phyloP scores from a whole-genome alignment of 2,888 invertebrate genomes.

The Galerucella pusilla region DNA sequence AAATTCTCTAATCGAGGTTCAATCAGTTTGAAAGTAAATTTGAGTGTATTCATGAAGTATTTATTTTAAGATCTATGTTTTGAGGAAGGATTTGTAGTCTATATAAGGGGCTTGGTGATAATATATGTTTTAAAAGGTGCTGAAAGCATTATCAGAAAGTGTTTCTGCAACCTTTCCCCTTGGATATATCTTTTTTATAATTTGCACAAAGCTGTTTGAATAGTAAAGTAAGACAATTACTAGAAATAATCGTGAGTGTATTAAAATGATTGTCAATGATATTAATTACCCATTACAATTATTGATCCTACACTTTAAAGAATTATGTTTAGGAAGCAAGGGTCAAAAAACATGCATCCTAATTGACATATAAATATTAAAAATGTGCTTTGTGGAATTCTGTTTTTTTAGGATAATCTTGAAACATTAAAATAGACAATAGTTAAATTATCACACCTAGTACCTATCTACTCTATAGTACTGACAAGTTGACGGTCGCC shows the following conservation, averaged over 20 bases:
- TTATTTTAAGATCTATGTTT: neutral
- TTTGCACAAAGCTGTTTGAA: too few species aligned
- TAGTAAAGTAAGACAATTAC: neutral
- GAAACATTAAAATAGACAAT: neutral
- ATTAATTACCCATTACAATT: neutral
- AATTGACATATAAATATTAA: slow-evolving; percentile 10
- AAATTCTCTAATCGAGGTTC: slow-evolving; percentile 15
- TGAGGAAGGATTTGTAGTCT: too few species aligned
- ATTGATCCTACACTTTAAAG: too few species aligned
- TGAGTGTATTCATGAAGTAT: neutral
- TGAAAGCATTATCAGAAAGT: too few species aligned
- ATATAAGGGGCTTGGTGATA: too few species aligned
- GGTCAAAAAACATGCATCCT: slow-evolving; percentile 10
- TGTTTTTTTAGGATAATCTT: neutral
- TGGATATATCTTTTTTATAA: neutral
- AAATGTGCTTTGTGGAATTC: slow-evolving; percentile 3
- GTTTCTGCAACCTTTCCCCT: too few species aligned
- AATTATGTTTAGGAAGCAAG: too few species aligned
- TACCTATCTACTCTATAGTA: too few species aligned
- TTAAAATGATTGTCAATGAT: slow-evolving; percentile 9
- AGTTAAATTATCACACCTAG: neutral
- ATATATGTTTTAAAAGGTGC: too few species aligned
- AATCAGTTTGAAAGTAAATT: slow-evolving; percentile 28
- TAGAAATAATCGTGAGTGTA: neutral
- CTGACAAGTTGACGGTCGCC: too few species aligned